Evolutionary conservation across 92 coral and sea anemone species (phyloP).

Genomic region (Parazoanthus atlanticus): DNA sequence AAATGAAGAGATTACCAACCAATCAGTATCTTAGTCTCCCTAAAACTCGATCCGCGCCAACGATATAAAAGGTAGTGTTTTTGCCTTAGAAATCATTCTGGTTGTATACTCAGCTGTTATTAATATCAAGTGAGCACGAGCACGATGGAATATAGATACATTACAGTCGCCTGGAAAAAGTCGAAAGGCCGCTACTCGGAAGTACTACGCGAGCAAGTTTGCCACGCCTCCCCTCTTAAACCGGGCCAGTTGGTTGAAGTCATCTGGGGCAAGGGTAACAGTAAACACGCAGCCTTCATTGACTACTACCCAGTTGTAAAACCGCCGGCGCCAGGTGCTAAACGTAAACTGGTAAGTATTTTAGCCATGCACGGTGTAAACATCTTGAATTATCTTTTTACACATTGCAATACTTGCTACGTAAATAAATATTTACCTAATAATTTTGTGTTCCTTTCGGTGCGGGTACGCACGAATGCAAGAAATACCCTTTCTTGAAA

Average conservation of each 20-base stretch:
- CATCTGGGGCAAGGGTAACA: neutral
- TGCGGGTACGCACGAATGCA: too few species aligned
- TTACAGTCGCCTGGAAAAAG: constrained; percentile 19
- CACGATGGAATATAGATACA: neutral
- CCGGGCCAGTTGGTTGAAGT: neutral
- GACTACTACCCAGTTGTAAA: neutral
- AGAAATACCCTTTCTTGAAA: too few species aligned
- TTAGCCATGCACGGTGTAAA: neutral
- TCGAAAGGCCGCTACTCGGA: neutral
- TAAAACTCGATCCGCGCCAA: too few species aligned
- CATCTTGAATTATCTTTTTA: neutral
- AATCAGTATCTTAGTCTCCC: too few species aligned
- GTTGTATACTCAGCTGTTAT: too few species aligned
- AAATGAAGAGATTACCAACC: too few species aligned
- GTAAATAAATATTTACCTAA: too few species aligned
- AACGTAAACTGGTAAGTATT: constrained; percentile 10
- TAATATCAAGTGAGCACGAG: neutral
- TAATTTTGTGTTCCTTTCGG: too few species aligned
- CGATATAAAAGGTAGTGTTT: too few species aligned
- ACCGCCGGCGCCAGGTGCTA: neutral
- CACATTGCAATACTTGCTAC: too few species aligned
- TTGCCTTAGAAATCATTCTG: too few species aligned
- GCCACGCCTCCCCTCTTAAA: constrained; percentile 6
- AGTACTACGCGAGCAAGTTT: neutral
- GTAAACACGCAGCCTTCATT: neutral